Base-by-base conservation (phyloP, 92 coral and sea anemone species). In the Actinostola sp. region DNA sequence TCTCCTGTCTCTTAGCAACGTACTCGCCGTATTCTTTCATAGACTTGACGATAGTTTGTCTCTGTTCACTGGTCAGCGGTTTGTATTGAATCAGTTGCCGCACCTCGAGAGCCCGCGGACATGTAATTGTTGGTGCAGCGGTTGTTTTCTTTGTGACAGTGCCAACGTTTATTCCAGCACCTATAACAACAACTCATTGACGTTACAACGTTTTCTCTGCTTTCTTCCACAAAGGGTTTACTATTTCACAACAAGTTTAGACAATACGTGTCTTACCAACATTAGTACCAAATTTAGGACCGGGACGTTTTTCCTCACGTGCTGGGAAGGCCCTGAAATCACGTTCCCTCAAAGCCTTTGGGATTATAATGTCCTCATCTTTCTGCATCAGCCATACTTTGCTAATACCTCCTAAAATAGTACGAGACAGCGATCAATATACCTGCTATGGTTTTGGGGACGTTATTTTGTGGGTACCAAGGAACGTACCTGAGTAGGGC, bases 401-500 rank as follows among this genome's bases (percentile, higher is more conserved):
- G 15, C 90, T 78, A 28, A 89, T 72, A n/a, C 97, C 97, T 51
- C 98, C 98, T 93, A 59, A 49, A 29, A 33, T 19, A 13, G 13
- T 39, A 59, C 14, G 31, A 17, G 21, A 46, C 19, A 51, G 29
- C 6, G 2, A 29, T 67, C 46, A n/a, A n/a, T n/a, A n/a, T n/a
- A n/a, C n/a, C n/a, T n/a, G n/a, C n/a, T n/a, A n/a, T n/a, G n/a
- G n/a, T n/a, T n/a, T n/a, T n/a, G n/a, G n/a, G n/a, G n/a, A n/a
- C n/a, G n/a, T n/a, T n/a, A n/a, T n/a, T n/a, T n/a, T n/a, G n/a
- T n/a, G n/a, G n/a, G n/a, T n/a, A n/a, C n/a, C n/a, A n/a, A n/a
- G n/a, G n/a, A n/a, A 52, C 79, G 32, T 70, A 95, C 99, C 99
- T 34, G 95, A 72, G 49, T 85, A 84, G 21, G 99, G 99, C 56